Evolutionary conservation across 64 coral and sea anemone genomes (phyloP), one percentile per base, ranked within the genome.

Genomic region (Stylophora pistillata): DNA sequence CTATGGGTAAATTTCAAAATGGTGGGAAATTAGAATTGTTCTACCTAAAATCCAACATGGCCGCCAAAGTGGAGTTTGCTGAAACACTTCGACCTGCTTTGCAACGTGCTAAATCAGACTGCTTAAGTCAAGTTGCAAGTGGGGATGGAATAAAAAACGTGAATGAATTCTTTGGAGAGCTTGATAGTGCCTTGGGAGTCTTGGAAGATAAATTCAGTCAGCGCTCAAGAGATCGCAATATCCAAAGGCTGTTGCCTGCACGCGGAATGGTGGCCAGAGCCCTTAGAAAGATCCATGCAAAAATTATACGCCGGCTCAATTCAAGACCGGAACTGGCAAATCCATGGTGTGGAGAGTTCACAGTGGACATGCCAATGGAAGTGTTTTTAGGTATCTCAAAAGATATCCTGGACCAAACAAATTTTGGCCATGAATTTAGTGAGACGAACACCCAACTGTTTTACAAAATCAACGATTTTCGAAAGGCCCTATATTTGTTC

Each of bases 1-100:
- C n/a, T 56, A 20, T 88, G 74, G 74, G 74, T 88, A 88, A 88
- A 88, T 81, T 81, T 55, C 74, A 76, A 76, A 47, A 76, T 76
- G 74, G 34, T 47, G 6, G 17, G 13, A 16, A 29, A 34, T 30
- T 75, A 75, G 52, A 75, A n/a, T n/a, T n/a, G n/a, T n/a, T n/a
- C n/a, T n/a, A n/a, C 73, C 34, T 47, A 33, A 21, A 56, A 76
- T 53, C 33, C 88, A 89, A 89, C 27, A 81, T 89, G 76, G 77
- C 64, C 15, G 37, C 74, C 61, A 89, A 63, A 30, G 4, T 32
- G 6, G 58, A 87, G 58, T 89, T 89, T 71, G 47, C 74, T 65
- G 37, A 89, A 13, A 23, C 18, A 20, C 68, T 76, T 72, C 21
- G 71, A 53, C 70, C 69, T 33, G 53, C 71, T 82, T 20, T 90